A percentile compares a stretch with the other conserved stretches of the same genome.
phyloP scores from a whole-genome alignment of 2,113 vertebrate species.

The Sylvicapra grimmia region DNA sequence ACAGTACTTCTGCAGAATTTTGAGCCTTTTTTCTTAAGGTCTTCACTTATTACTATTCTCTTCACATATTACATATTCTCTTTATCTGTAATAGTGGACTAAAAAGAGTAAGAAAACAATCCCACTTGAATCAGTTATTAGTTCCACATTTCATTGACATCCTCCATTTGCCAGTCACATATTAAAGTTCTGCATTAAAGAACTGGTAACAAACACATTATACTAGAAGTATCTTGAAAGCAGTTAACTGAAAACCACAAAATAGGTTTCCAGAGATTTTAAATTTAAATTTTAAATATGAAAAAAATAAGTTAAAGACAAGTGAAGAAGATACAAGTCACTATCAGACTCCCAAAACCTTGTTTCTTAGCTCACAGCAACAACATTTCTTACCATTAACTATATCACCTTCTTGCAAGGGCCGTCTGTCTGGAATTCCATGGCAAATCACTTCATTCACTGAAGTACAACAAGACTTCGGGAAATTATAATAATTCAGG shows the following conservation, averaged over 20 bases:
- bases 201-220: not conserved
- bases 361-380: not conserved
- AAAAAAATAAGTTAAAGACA: not conserved
- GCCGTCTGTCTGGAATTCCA: constrained; percentile 95
- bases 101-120: not conserved
- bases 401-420: constrained; percentile 94
- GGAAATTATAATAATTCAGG: constrained; percentile 99
- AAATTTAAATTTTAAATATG: not conserved
- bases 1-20: not conserved
- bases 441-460: constrained; percentile 99
- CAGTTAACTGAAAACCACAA: not conserved
- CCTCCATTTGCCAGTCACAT: not conserved
- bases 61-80: not conserved
- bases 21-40: not conserved
- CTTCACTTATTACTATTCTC: constrained; percentile 2
- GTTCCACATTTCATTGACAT: not conserved
- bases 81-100: not conserved
- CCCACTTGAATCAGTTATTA: not conserved
- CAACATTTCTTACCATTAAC: constrained; percentile 88
- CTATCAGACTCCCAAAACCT: not conserved
- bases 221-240: not conserved
- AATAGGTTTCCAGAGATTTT: not conserved
- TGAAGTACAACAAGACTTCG: constrained; percentile 98
- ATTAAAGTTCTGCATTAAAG: not conserved
- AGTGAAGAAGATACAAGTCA: not conserved